Base-by-base conservation (phyloP, 1,140 invertebrate species). In the Drosophila biarmipes region DNA sequence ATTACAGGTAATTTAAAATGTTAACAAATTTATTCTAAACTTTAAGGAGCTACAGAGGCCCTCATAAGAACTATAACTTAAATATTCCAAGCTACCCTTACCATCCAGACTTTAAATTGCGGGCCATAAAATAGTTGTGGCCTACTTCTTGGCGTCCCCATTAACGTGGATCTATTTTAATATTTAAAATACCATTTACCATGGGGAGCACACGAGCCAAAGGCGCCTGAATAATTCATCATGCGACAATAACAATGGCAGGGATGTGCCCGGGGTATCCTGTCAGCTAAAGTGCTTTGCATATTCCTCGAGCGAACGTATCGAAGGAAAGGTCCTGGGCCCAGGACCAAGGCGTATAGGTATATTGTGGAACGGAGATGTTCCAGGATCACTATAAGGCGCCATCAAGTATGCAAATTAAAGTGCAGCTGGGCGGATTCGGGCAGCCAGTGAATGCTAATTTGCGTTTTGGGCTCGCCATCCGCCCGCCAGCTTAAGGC, bases 401-500 rank as follows among this genome's bases (percentile, higher is more conserved):
- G 34, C 42, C 64, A 71, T 71, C 64, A 69, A 55, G 42, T 71
- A 71, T 71, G 64, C 31, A 71, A 71, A 71, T 71, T 71, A 67
- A 67, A 67, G 63, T 67, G 63, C 45, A 67, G 59, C 63, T 67
- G 45, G 63, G 51, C 66, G 67, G 48, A 69, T 67, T 43, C 59
- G 59, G 63, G 67, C 27, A 71, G 34, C 42, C 51, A 24, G 42
- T 17, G 38, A 69, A 71, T 71, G 64, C 67, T 71, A 55, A 67
- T 64, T 64, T 52, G 63, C 29, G 17, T 24, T 37, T 67, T 24
- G 24, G 24, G 24, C 5, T 24, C 24, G 24, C 3, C 2, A 2
- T 24, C 0, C 31, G 42, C 43, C 58, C 35, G 38, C 35, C 10
- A 69, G 42, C 63, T 48, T 34, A 40, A 64, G 59, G 63, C 61